Base-by-base conservation (phyloP, 2,113 vertebrate species). In the Menidia beryllina region DNA sequence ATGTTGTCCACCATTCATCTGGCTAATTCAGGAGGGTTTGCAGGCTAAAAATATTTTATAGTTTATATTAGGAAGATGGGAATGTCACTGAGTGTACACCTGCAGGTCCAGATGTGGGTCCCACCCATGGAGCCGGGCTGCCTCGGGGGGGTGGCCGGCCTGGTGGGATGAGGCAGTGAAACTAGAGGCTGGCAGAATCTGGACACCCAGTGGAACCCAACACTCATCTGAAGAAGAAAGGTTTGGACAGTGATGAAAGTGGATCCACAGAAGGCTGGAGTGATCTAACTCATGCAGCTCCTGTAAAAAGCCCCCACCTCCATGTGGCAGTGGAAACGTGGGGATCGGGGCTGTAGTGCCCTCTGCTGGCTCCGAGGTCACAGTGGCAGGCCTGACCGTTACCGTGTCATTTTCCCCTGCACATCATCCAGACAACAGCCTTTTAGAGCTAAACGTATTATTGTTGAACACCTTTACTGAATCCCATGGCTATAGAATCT, bases 251-350 rank as follows among this genome's bases (percentile, higher is more conserved):
- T 13, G 5, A 62, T 45, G 0, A 12, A 34, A 26, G 27, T 2
- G 9, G 15, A 30, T 45, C 2, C 17, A 19, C 26, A 26, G 5
- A 49, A 7, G 23, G 15, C 1, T 36, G 6, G 5, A 4, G 15
- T 36, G 10, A 14, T 65, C 10, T 11, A 14, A 2, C 5, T 67
- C 23, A 2, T 69, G 15, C 0, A 60, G 26, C 4, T 54, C 2
- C 50, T 7, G 0, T 0, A 11, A 24, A 11, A 54, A 6, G 55
- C 25, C 72, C 93, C 86, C 53, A 97, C 95, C 94, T 79, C 85
- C 93, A 7, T 89, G 85, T 54, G 94, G 94, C 25, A 95, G 89
- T 1, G 93, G 88, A 47, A 94, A 95, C 10, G 94, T 94, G n/a
- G 86, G 85, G 21, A 96, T 81, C 4, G 74, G 25, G 4, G 89